Base-by-base conservation (phyloP, 2,797 vertebrate species). In the Microctenopoma steveboyesi region DNA sequence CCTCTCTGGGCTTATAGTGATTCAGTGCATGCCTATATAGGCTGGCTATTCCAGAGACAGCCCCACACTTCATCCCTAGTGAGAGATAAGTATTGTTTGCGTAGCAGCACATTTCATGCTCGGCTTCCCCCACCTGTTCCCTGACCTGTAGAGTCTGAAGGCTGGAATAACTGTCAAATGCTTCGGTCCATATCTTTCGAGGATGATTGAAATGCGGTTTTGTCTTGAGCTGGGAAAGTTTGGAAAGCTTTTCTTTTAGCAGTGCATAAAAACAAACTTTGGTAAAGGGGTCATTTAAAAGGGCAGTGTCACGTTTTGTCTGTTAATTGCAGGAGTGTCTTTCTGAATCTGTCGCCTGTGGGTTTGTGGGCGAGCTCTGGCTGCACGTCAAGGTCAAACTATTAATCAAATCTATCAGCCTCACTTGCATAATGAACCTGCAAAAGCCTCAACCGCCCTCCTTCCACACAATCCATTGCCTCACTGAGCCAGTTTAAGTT, bases 21-120 rank as follows among this genome's bases (percentile, higher is more conserved):
- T 91, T 87, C 81, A 69, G 81, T 74, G 83, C 85, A 84, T 80
- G 80, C 37, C n/a, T 79, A 52, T 78, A 64, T 65, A 54, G 68
- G 48, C 61, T 76, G 73, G 84, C 79, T 78, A 78, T 84, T 87
- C 84, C 84, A 76, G 76, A 71, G 73, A 46, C 65, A 74, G 79
- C 80, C 86, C 81, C 75, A 78, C 65, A 65, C 84, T 65, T 82
- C 85, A 89, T 91, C 84, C 87, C 83, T 52, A 30, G 81, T 69
- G 68, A 83, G 86, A 92, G 91, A 92, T 92, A 92, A 93, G 88
- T 87, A 88, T 88, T 90, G 88, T 92, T 91, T 88, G 89, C 81
- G 56, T 83, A 89, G 88, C 84, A 89, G 86, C 89, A 91, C 86
- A 90, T 93, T 93, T 91, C 91, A 94, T 83, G 91, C 87, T 88